Evolutionary conservation across 2,113 vertebrate species (phyloP).

Genomic region (Ascaphus truei): DNA sequence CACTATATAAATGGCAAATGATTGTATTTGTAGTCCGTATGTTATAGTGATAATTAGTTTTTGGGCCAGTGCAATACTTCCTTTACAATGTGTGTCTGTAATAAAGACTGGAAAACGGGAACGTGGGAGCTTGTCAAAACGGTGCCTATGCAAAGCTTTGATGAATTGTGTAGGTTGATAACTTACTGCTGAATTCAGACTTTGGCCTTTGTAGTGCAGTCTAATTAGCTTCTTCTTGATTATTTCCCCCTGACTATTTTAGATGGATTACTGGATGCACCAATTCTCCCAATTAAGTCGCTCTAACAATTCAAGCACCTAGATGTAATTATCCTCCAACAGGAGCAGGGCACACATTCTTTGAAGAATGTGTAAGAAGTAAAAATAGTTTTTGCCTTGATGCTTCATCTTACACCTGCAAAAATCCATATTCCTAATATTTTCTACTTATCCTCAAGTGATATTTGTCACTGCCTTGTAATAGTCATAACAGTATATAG

Average conservation of each 20-base stretch:
- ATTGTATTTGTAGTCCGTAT: too few relatives aligned
- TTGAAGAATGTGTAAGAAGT: neutral
- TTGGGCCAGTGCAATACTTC: too few relatives aligned
- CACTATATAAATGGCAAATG: too few relatives aligned
- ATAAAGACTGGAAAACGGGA: neutral
- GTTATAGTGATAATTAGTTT: too few relatives aligned
- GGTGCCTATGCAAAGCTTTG: neutral
- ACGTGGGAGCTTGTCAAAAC: neutral
- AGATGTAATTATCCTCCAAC: neutral
- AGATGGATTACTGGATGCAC: slow-evolving; percentile 6
- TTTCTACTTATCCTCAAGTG: neutral
- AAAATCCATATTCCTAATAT: neutral
- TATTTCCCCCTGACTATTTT: neutral
- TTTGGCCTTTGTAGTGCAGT: neutral
- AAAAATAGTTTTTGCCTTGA: neutral
- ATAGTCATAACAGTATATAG: neutral
- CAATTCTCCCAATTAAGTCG: slow-evolving; percentile 4
- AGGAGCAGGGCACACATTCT: neutral
- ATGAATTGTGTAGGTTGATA: neutral
- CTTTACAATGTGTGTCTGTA: neutral
- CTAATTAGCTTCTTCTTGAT: neutral
- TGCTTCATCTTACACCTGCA: neutral
- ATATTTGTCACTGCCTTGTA: neutral
- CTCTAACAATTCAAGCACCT: neutral
- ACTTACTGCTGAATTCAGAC: neutral